A percentile compares a stretch with the other conserved stretches of the same genome.
Conservation (phyloP, 2,113 vertebrate species). For the Isurus oxyrinchus region DNA sequence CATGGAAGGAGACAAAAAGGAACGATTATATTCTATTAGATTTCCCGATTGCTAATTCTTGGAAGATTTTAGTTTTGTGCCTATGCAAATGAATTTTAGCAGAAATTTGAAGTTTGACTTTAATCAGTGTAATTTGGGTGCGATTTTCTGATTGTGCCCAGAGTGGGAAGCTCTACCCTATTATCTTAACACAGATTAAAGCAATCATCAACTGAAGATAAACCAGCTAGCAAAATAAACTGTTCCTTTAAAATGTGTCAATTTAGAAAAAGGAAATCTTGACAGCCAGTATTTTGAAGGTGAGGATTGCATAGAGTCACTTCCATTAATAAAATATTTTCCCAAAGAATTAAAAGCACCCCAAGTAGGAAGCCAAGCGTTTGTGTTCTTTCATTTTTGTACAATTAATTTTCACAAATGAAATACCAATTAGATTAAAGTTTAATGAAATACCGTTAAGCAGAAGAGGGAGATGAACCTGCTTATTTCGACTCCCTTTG, state of each 20-base stretch:
- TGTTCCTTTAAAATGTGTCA: background rate
- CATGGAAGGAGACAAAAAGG: background rate
- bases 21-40: background rate
- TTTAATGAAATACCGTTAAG: background rate
- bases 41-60: background rate
- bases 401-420: constrained; percentile 33
- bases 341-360: background rate
- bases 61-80: background rate
- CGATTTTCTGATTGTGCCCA: background rate
- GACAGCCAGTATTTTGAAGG: background rate
- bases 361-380: background rate
- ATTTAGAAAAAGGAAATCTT: background rate
- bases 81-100: background rate
- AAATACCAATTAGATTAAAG: constrained; percentile 28
- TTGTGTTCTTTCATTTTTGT: constrained; percentile 19
- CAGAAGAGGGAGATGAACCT: constrained; percentile 24
- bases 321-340: constrained; percentile 13
- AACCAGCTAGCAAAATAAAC: background rate
- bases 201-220: background rate
- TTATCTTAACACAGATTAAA: background rate
- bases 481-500: background rate
- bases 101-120: background rate
- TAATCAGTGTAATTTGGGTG: background rate
- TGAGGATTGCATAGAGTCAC: background rate
- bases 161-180: background rate